Conservation (phyloP, 2,888 invertebrate species). For the Ametastegia equiseti region DNA sequence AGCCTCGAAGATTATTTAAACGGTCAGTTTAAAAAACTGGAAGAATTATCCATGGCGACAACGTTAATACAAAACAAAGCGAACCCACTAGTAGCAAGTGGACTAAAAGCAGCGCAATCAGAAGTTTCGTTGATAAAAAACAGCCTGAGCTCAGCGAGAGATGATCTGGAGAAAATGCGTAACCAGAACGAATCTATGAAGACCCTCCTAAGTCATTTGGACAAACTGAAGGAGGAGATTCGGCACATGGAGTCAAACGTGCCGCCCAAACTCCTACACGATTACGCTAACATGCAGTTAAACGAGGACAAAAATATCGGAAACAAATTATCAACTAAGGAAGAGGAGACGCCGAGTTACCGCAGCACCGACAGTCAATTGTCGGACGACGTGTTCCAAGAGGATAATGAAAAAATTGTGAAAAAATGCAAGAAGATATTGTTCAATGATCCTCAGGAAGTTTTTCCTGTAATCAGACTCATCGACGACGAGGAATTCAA, state of each 20-base stretch:
- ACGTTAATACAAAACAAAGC: slow-evolving; percentile 52
- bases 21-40: slow-evolving; percentile 55
- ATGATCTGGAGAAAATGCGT: not conserved
- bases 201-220: no score
- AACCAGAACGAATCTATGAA: not conserved
- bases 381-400: slow-evolving; percentile 4
- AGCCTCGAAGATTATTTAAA: slow-evolving; percentile 58
- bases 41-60: slow-evolving; percentile 59
- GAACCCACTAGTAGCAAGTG: not conserved
- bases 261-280: slow-evolving; percentile 58
- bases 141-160: not conserved
- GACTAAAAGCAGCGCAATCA: not conserved
- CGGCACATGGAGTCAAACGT: slow-evolving; percentile 62
- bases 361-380: not conserved
- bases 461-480: slow-evolving; percentile 55
- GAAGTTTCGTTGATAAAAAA: not conserved
- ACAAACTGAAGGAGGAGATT: slow-evolving; percentile 58
- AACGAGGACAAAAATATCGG: not conserved
- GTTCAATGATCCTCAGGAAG: slow-evolving; percentile 61
- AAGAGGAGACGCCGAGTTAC: not conserved
- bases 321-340: no score
- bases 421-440: slow-evolving; percentile 66
- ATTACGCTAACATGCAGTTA: slow-evolving; percentile 38
- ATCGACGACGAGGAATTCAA: slow-evolving; percentile 62
- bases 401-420: slow-evolving; percentile 48